Evolutionary conservation across 2,113 vertebrate species (phyloP).

Genomic region (Macrotus californicus): DNA sequence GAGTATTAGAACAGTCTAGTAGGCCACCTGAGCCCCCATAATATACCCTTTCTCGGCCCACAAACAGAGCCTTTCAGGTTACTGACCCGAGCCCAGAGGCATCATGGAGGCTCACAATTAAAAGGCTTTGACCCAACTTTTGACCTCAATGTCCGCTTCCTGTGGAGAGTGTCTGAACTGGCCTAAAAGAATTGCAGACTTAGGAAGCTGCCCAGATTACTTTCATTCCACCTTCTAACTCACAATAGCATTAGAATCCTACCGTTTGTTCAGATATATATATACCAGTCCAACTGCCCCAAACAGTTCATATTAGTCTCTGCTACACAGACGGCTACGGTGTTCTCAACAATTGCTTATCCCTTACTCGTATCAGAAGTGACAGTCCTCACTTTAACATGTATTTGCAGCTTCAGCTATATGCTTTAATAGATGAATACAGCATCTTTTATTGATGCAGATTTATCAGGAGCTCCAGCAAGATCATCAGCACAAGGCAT

Average conservation of each 20-base stretch:
- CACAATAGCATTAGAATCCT: neutral
- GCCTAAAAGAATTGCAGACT: constrained; percentile 43
- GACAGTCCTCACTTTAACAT: constrained; percentile 19
- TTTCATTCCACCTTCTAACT: constrained; percentile 23
- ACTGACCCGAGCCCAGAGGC: constrained; percentile 69
- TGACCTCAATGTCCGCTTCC: constrained; percentile 71
- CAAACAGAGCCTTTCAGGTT: constrained; percentile 38
- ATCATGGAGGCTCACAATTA: constrained; percentile 61
- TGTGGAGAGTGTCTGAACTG: constrained; percentile 59
- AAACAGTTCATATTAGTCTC: neutral
- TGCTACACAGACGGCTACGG: neutral
- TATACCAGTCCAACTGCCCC: neutral
- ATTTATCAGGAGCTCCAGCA: neutral
- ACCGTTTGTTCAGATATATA: constrained; percentile 4
- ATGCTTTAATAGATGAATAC: neutral
- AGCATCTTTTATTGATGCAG: neutral
- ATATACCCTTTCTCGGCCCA: constrained; percentile 41
- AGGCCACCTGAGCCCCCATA: constrained; percentile 70
- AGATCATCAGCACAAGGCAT: neutral
- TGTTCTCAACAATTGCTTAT: neutral
- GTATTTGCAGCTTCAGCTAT: neutral
- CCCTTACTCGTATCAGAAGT: neutral
- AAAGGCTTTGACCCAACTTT: constrained; percentile 74
- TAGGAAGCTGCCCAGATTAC: constrained; percentile 40
- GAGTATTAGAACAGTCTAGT: constrained; percentile 61